phyloP scores from a whole-genome alignment of 2,113 vertebrate genomes.

The Orthonyx spaldingii region DNA sequence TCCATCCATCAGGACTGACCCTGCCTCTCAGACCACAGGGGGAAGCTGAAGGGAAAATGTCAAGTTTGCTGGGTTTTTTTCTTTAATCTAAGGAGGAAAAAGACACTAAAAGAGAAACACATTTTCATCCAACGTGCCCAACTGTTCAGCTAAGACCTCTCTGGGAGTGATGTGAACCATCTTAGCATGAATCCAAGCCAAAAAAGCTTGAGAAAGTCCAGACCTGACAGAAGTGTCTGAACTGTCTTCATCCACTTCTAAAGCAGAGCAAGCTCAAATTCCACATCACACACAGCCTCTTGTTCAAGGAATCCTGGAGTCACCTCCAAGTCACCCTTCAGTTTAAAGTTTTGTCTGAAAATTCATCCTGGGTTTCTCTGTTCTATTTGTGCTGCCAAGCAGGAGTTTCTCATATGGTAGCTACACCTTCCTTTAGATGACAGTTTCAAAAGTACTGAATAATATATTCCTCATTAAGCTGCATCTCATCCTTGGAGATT shows the following conservation, averaged over 20 bases:
- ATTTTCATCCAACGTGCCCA: neutral
- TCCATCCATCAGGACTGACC: neutral
- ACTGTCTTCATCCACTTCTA: neutral
- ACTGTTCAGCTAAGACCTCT: neutral
- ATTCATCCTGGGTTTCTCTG: neutral
- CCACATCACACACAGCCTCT: neutral
- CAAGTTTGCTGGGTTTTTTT: neutral
- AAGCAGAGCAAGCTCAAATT: neutral
- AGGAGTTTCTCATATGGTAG: neutral
- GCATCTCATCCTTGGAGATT: neutral
- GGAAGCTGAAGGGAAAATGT: neutral
- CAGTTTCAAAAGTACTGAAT: neutral
- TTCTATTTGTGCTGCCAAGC: neutral
- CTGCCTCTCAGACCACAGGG: neutral
- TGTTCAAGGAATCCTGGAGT: neutral
- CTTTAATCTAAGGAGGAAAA: neutral
- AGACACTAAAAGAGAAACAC: neutral
- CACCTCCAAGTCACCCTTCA: neutral
- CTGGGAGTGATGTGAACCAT: constrained; percentile 4
- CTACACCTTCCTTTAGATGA: neutral
- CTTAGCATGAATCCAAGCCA: neutral
- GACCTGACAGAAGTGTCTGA: constrained; percentile 11
- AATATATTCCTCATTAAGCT: neutral
- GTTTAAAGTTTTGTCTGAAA: neutral
- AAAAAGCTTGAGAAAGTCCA: constrained; percentile 6